Evolutionary conservation across 2,888 invertebrate genomes (phyloP).

Genomic region (Lepidonotus clava): DNA sequence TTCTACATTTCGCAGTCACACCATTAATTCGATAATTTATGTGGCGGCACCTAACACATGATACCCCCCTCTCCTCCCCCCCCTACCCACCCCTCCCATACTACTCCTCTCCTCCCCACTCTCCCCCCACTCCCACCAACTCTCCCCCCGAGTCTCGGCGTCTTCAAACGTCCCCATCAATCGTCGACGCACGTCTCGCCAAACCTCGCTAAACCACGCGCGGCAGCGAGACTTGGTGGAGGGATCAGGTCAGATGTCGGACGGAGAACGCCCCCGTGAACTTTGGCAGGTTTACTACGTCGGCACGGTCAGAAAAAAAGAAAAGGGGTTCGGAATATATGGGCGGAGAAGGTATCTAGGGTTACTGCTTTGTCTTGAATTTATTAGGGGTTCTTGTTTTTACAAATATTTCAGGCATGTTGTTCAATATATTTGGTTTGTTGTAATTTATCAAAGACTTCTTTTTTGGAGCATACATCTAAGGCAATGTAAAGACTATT

Average conservation of each 20-base stretch:
- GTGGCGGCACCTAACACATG: constrained; percentile 6
- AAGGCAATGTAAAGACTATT: too few relatives aligned
- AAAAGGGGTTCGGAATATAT: background rate
- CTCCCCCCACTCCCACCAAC: too few relatives aligned
- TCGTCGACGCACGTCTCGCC: constrained; percentile 44
- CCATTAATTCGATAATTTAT: constrained; percentile 49
- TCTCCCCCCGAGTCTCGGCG: background rate
- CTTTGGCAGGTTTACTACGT: background rate
- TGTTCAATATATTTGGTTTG: too few relatives aligned
- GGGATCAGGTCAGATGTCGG: background rate
- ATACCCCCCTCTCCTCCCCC: background rate
- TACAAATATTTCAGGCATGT: too few relatives aligned
- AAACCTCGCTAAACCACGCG: constrained; percentile 28
- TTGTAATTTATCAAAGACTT: too few relatives aligned
- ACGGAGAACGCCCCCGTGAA: too few relatives aligned
- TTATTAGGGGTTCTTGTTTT: too few relatives aligned
- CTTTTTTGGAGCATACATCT: too few relatives aligned
- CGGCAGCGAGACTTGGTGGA: background rate
- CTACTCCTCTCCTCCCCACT: too few relatives aligned
- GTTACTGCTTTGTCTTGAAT: background rate
- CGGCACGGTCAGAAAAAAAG: background rate
- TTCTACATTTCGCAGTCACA: constrained; percentile 48
- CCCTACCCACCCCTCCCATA: too few relatives aligned
- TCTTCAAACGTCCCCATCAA: constrained; percentile 45
- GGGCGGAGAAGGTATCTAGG: background rate